Evolutionary conservation across 2,113 vertebrate species (phyloP).

Genomic region (Poicephalus gulielmi): DNA sequence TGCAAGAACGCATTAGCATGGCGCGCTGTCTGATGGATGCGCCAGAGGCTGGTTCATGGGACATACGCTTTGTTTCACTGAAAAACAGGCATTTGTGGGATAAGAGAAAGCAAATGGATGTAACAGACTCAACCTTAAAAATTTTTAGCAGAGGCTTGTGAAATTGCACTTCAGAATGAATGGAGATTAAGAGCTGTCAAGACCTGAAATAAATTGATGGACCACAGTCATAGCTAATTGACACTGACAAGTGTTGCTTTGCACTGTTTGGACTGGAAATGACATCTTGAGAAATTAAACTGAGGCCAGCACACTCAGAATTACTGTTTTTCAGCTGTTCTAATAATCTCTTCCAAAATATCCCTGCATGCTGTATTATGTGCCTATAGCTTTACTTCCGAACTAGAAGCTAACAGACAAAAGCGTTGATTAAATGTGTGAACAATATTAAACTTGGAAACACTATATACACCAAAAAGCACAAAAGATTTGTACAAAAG

Average conservation of each 20-base stretch:
- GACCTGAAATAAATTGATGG: not conserved
- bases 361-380: not conserved
- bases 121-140: constrained; percentile 15
- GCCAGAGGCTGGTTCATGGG: not conserved
- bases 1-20: not conserved
- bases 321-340: not conserved
- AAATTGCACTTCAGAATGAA: not conserved
- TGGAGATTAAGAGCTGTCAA: not conserved
- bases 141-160: not conserved
- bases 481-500: not conserved
- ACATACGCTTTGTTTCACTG: not conserved
- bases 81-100: not conserved
- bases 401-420: not conserved
- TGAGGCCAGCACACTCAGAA: not conserved
- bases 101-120: constrained; percentile 3
- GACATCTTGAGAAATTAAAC: constrained; percentile 3
- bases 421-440: not conserved
- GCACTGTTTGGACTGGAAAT: constrained; percentile 10
- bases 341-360: not conserved
- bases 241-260: constrained; percentile 18
- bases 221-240: constrained; percentile 32
- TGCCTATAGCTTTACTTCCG: not conserved
- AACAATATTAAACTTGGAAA: not conserved
- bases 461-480: not conserved
- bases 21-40: not conserved